These are phyloP conservation scores for Danionella dracula DNA, from an alignment of 2,797 vertebrate species.

Conservation along the genomic window DNA sequence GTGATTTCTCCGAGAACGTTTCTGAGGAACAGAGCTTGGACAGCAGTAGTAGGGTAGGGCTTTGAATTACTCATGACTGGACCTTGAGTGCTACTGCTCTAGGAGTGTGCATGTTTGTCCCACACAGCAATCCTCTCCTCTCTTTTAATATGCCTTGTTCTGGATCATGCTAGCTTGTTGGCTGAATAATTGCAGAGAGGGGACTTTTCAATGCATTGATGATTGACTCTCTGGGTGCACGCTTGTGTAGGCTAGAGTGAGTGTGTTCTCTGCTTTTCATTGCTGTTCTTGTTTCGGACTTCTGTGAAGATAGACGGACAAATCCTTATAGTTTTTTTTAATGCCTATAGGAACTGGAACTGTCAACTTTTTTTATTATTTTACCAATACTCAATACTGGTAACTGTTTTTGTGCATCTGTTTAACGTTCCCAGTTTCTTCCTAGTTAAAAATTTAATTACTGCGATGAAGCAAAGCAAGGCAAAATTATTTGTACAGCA, in stretches of 20 bases:
- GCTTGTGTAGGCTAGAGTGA: constrained; percentile 34
- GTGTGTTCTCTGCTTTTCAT: background rate
- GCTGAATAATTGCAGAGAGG: constrained; percentile 76
- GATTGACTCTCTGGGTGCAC: constrained; percentile 62
- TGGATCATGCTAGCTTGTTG: constrained; percentile 36
- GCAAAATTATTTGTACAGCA: too few species aligned
- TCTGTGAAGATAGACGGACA: too few species aligned
- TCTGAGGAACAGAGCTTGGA: constrained; percentile 43
- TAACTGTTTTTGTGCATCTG: too few species aligned
- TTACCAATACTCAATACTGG: too few species aligned
- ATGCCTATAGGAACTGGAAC: too few species aligned
- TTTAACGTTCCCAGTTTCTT: too few species aligned
- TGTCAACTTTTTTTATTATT: too few species aligned
- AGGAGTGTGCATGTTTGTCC: background rate
- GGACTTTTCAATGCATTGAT: constrained; percentile 77
- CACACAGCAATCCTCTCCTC: constrained; percentile 40
- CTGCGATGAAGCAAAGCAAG: too few species aligned
- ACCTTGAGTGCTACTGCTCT: constrained; percentile 45
- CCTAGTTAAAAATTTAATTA: too few species aligned
- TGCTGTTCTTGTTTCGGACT: too few species aligned
- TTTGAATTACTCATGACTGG: constrained; percentile 55
- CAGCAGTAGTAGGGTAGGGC: constrained; percentile 27
- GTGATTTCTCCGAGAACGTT: constrained; percentile 37
- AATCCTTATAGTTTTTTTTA: too few species aligned
- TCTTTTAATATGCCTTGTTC: constrained; percentile 31